A percentile compares a stretch with the other conserved stretches of the same genome.
These are phyloP conservation scores for Sarcophaga bullata DNA, from an alignment of 1,140 invertebrate species.

Conservation along the genomic window DNA sequence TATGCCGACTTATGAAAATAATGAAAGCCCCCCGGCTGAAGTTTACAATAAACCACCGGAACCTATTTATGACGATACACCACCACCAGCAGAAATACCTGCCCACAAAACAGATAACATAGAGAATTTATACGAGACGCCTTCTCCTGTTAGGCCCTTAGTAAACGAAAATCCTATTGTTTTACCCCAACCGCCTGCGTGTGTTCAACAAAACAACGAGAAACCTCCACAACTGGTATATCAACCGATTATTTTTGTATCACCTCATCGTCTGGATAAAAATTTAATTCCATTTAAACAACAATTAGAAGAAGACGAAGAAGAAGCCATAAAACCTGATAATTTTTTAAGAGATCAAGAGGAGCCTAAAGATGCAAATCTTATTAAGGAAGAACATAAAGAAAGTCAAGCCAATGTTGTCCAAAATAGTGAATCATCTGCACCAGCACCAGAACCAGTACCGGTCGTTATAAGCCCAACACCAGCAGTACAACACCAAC, in stretches of 20 bases:
- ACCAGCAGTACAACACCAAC: too few relatives aligned
- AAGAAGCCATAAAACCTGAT: not conserved
- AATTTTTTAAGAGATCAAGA: too few relatives aligned
- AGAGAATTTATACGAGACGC: not conserved
- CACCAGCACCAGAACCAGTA: not conserved
- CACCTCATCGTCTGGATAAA: not conserved
- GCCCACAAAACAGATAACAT: not conserved
- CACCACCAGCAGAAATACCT: not conserved
- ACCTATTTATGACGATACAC: not conserved
- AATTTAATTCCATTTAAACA: not conserved
- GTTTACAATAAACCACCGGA: not conserved
- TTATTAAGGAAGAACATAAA: too few relatives aligned
- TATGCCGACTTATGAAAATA: not conserved
- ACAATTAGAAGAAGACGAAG: not conserved
- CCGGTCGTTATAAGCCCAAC: too few relatives aligned
- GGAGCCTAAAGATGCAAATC: too few relatives aligned
- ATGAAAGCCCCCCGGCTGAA: not conserved
- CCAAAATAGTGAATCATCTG: not conserved
- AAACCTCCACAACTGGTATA: not conserved
- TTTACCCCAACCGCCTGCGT: not conserved
- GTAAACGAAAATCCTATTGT: not conserved
- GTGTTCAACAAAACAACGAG: not conserved
- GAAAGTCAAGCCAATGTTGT: too few relatives aligned
- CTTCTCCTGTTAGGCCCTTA: not conserved
- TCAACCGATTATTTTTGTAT: constrained; percentile 9